phyloP scores from a whole-genome alignment of 2,797 vertebrate genomes.

The Salmo trutta region DNA sequence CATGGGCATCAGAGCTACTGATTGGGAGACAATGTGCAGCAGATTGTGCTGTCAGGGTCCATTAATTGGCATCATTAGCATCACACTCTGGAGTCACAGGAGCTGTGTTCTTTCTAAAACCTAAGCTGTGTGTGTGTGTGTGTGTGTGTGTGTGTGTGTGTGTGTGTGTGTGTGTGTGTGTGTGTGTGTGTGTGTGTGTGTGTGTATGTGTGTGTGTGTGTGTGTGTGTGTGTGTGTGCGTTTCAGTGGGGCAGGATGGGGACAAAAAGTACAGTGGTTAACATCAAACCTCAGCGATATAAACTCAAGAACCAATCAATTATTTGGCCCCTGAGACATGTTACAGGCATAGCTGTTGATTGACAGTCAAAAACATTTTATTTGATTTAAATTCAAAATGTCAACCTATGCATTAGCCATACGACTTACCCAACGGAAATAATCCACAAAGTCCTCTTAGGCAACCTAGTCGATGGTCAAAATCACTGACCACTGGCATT shows the following conservation, averaged over 20 bases:
- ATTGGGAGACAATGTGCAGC: conserved; percentile 95
- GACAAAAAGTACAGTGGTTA: neutral
- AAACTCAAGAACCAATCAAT: neutral
- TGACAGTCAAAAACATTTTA: neutral
- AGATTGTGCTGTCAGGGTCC: conserved; percentile 99
- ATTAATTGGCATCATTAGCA: conserved; percentile 99
- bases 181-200: conserved; percentile 8
- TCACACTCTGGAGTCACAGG: conserved; percentile 87
- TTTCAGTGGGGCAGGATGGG: neutral
- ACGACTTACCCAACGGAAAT: neutral
- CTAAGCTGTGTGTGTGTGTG: conserved; percentile 62
- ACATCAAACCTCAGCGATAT: neutral
- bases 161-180: neutral
- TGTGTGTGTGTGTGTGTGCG: neutral
- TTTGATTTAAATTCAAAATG: neutral
- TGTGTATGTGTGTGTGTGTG: conserved; percentile 13
- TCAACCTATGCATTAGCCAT: neutral
- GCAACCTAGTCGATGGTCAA: conserved; percentile 61
- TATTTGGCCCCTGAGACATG: neutral
- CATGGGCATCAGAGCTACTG: conserved; percentile 80
- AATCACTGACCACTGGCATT: conserved; percentile 58
- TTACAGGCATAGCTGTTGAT: neutral
- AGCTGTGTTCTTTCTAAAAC: conserved; percentile 66
- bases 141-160: conserved; percentile 18
- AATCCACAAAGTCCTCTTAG: conserved; percentile 53